phyloP scores from a whole-genome alignment of 2,113 vertebrate genomes.

The Pelvicachromis taeniatus region DNA sequence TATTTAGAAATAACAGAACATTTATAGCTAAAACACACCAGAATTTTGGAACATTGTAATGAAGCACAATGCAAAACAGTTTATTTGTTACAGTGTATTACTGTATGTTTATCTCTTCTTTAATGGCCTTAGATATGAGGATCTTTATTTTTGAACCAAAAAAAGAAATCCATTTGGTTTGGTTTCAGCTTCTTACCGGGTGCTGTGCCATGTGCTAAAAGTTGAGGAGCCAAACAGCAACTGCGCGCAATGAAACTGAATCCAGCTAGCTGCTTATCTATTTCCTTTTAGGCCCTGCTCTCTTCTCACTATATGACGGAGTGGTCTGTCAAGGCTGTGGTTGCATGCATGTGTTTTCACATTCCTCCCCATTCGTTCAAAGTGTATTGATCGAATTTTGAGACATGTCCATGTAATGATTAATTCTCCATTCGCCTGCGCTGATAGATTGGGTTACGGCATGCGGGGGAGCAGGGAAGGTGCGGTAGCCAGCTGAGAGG shows the following conservation, averaged over 20 bases:
- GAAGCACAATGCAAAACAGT: not conserved
- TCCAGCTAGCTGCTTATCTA: not conserved
- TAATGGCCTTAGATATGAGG: not conserved
- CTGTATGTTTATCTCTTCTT: not conserved
- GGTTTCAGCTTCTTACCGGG: not conserved
- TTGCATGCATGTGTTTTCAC: conserved; percentile 62
- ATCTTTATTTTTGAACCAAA: not conserved
- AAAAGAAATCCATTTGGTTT: not conserved
- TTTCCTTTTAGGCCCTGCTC: conserved; percentile 47
- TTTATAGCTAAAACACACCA: not conserved
- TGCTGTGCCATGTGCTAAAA: not conserved
- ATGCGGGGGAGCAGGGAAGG: not conserved
- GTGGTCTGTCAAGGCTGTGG: conserved; percentile 79
- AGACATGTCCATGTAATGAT: conserved; percentile 74
- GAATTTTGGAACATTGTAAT: not conserved
- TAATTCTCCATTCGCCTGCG: conserved; percentile 82
- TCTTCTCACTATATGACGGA: conserved; percentile 69
- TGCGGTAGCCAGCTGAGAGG: not conserved
- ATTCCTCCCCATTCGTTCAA: conserved; percentile 56
- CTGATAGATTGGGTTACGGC: conserved; percentile 84
- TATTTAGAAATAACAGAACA: not conserved
- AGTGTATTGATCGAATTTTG: conserved; percentile 79
- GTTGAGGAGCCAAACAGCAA: not conserved
- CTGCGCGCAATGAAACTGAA: not conserved
- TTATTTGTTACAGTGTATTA: not conserved